Percentiles rank a stretch among this genome's conserved stretches.
Conservation (phyloP, 2,888 invertebrate genomes). For the Neoascia interrupta region DNA sequence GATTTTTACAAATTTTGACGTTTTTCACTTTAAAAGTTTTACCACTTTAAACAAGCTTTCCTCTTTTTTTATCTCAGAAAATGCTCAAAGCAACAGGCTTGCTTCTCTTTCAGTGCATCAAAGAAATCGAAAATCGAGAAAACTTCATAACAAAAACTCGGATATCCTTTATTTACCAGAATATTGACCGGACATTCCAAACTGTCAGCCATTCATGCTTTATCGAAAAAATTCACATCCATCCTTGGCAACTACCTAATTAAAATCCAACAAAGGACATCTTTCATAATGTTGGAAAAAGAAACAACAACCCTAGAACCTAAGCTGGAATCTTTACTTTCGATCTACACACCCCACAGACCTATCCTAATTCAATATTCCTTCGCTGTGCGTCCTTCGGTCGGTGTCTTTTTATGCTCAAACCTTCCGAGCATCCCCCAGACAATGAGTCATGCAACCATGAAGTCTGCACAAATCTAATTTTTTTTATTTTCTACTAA, state of each 20-base stretch:
- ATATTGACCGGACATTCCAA: background rate
- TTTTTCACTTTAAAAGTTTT: too few species aligned
- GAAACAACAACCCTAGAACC: too few species aligned
- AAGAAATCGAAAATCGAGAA: too few species aligned
- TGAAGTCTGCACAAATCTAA: constrained; percentile 3
- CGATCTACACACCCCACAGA: background rate
- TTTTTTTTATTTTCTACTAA: too few species aligned
- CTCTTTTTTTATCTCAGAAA: too few species aligned
- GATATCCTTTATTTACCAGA: too few species aligned
- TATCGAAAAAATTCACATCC: constrained; percentile 11
- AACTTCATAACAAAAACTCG: too few species aligned
- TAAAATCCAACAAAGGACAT: constrained; percentile 18
- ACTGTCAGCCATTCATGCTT: background rate
- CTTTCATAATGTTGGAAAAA: background rate
- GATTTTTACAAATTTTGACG: too few species aligned
- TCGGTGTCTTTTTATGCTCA: too few species aligned
- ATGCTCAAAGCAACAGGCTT: too few species aligned
- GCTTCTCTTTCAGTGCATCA: too few species aligned
- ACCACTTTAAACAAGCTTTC: too few species aligned
- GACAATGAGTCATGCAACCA: constrained; percentile 19
- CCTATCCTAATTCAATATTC: constrained; percentile 10
- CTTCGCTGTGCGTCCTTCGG: background rate
- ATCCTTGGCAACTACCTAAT: constrained; percentile 6
- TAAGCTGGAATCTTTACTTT: background rate
- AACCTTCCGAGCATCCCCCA: constrained; percentile 3